These are phyloP conservation scores for Silurus glanis DNA, from an alignment of 2,113 vertebrate genomes.

Conservation along the genomic window DNA sequence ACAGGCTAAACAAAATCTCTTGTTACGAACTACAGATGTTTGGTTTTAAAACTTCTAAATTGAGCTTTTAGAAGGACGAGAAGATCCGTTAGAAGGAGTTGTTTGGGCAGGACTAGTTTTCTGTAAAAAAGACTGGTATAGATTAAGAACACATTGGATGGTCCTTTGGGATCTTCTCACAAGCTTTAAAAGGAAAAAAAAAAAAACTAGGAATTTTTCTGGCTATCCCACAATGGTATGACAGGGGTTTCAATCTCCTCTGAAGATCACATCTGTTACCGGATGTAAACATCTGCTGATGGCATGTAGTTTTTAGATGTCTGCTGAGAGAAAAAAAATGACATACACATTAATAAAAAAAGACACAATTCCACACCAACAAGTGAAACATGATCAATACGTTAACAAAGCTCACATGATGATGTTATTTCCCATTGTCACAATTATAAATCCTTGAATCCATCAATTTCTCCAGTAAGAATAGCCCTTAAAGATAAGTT, in stretches of 20 bases:
- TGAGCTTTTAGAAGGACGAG: not conserved
- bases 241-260: slow-evolving; percentile 26
- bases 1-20: not conserved
- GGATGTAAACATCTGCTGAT: slow-evolving; percentile 34
- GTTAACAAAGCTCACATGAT: not conserved
- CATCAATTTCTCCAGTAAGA: not conserved
- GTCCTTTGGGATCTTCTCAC: not conserved
- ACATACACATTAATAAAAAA: not conserved
- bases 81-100: not conserved
- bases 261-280: slow-evolving; percentile 32
- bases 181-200: not conserved
- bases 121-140: not conserved
- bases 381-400: slow-evolving; percentile 11
- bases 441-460: not conserved
- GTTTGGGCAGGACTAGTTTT: not conserved
- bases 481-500: slow-evolving; percentile 2
- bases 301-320: not conserved
- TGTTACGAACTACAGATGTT: not conserved
- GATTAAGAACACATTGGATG: not conserved
- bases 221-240: slow-evolving; percentile 3
- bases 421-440: not conserved
- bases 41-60: not conserved
- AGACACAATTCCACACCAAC: slow-evolving; percentile 8
- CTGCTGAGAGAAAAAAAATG: slow-evolving; percentile 1
- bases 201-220: not conserved